These are phyloP conservation scores for Cydia pomonella DNA, from an alignment of 1,140 invertebrate species.

Conservation along the genomic window DNA sequence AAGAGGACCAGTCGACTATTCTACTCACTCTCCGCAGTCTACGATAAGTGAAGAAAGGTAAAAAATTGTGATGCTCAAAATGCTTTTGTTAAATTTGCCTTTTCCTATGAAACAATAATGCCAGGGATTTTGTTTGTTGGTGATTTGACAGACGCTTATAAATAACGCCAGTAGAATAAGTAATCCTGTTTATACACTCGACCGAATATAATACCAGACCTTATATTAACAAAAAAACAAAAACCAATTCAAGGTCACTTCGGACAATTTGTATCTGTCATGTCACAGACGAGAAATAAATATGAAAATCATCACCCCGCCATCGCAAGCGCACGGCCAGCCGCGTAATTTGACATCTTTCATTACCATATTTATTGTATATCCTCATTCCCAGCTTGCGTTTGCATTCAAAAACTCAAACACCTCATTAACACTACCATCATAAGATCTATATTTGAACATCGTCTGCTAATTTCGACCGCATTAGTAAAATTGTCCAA, in stretches of 20 bases:
- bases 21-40: conserved; percentile 76
- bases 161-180: too few species aligned
- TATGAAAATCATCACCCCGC: conserved; percentile 39
- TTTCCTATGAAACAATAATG: too few species aligned
- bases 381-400: conserved; percentile 1
- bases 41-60: conserved; percentile 77
- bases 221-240: conserved; percentile 41
- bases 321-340: conserved; percentile 40
- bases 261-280: conserved; percentile 40
- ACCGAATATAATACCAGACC: neutral
- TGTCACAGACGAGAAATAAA: conserved; percentile 33
- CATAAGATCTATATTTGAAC: conserved; percentile 36
- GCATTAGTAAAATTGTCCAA: conserved; percentile 31
- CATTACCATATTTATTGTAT: conserved; percentile 43
- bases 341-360: conserved; percentile 56
- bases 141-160: too few species aligned
- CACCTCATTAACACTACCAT: conserved; percentile 14
- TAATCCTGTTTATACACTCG: neutral
- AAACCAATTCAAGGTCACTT: conserved; percentile 44
- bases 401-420: conserved; percentile 29
- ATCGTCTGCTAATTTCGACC: neutral
- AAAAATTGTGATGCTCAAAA: conserved; percentile 32
- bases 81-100: too few species aligned
- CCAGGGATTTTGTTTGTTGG: too few species aligned
- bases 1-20: conserved; percentile 78